These are phyloP conservation scores for Botrylloides violaceus DNA, from an alignment of 23 tunicate species.

Conservation along the genomic window DNA sequence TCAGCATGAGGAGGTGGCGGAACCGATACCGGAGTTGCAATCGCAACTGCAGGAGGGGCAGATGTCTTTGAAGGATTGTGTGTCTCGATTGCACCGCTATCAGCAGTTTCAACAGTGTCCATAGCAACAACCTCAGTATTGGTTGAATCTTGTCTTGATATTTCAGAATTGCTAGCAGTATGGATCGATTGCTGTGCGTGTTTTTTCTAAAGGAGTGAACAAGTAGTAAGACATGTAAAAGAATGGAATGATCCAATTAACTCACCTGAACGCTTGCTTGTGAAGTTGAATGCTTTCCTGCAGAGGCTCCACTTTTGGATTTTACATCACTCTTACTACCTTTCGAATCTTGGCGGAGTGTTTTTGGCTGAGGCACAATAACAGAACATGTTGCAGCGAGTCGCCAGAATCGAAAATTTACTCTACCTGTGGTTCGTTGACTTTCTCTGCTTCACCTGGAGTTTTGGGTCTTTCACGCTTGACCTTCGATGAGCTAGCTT, in stretches of 20 bases:
- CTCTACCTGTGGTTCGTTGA: conserved; percentile 47
- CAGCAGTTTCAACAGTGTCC: conserved; percentile 75
- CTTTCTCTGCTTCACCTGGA: conserved; percentile 67
- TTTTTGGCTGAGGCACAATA: conserved; percentile 5
- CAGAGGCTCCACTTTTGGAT: neutral
- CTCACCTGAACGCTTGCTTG: neutral
- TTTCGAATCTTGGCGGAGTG: conserved; percentile 27
- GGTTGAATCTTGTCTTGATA: conserved; percentile 39
- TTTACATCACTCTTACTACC: conserved; percentile 29
- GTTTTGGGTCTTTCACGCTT: conserved; percentile 87
- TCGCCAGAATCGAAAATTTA: neutral
- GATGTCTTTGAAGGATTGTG: conserved; percentile 16
- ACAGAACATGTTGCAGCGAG: neutral
- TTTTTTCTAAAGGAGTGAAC: neutral
- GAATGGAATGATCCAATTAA: no score
- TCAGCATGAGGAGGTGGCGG: conserved; percentile 19
- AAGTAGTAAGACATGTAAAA: no score
- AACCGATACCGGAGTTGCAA: conserved; percentile 20
- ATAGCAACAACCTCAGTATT: conserved; percentile 88
- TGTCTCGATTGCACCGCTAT: conserved; percentile 62
- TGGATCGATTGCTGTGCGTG: neutral
- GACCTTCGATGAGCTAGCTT: conserved; percentile 34
- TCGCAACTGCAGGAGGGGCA: neutral
- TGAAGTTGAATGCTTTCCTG: neutral
- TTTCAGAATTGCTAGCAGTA: neutral